Evolutionary conservation across 92 coral and sea anemone species (phyloP).

Genomic region (Heliopora coerulea): DNA sequence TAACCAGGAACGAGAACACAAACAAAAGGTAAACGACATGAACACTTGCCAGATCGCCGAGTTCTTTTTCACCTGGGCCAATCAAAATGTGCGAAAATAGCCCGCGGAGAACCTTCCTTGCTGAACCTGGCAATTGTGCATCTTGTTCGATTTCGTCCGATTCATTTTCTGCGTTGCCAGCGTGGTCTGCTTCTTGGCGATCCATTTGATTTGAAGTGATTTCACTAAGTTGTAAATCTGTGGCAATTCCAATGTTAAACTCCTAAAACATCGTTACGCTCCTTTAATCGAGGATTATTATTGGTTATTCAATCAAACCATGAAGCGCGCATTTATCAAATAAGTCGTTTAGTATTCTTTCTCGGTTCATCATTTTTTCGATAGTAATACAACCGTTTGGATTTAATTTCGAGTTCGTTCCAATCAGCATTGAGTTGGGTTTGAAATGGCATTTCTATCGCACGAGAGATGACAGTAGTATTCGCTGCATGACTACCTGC

Average conservation of each 20-base stretch:
- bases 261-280: too few relatives aligned
- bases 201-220: neutral
- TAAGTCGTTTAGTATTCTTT: too few relatives aligned
- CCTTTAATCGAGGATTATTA: too few relatives aligned
- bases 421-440: neutral
- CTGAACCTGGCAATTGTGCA: neutral
- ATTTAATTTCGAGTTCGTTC: neutral
- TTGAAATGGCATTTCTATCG: neutral
- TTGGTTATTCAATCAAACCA: too few relatives aligned
- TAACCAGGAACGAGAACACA: constrained; percentile 17
- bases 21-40: constrained; percentile 18
- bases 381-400: too few relatives aligned
- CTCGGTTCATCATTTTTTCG: too few relatives aligned
- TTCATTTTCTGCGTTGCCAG: neutral
- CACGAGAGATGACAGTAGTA: neutral
- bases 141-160: neutral
- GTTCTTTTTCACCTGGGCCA: constrained; percentile 1
- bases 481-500: constrained; percentile 17
- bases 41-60: constrained; percentile 6
- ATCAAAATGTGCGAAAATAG: neutral
- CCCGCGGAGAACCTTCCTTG: neutral
- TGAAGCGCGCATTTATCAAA: too few relatives aligned
- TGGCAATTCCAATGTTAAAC: neutral
- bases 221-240: neutral
- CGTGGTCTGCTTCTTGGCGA: neutral